Percentiles rank a stretch among this genome's conserved stretches.
Conservation (phyloP, 1,140 invertebrate species). For the Holotrichia oblita region DNA sequence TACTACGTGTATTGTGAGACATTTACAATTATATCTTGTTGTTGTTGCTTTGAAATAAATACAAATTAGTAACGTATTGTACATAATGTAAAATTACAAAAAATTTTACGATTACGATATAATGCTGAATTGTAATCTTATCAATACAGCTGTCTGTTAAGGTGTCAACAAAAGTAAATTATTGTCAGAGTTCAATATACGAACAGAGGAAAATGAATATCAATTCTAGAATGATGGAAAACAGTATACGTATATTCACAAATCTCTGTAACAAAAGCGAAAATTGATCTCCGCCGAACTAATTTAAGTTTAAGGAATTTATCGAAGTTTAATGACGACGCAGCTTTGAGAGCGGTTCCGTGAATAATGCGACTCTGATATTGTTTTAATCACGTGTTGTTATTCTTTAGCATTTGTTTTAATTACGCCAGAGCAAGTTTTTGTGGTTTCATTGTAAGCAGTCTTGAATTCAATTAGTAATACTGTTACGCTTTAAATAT, state of each 20-base stretch:
- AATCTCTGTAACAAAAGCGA: background rate
- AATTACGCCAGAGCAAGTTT: background rate
- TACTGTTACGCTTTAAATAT: background rate
- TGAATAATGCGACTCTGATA: background rate
- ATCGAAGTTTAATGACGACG: background rate
- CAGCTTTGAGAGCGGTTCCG: background rate
- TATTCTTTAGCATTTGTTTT: background rate
- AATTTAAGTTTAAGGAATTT: background rate
- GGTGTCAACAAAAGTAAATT: conserved; percentile 1
- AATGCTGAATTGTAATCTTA: background rate
- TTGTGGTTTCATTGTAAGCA: background rate
- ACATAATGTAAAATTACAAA: background rate
- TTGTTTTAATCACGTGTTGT: background rate
- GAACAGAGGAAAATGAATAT: background rate
- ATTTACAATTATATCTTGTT: background rate
- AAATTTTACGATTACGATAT: background rate
- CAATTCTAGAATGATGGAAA: background rate
- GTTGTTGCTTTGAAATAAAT: background rate
- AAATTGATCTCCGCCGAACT: background rate
- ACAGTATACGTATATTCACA: background rate
- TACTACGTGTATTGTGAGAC: background rate
- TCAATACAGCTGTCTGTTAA: background rate
- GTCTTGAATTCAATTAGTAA: no score
- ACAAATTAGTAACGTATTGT: no score
- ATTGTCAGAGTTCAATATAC: background rate